These are phyloP conservation scores for Rhodeus uyekii DNA, from an alignment of 2,797 vertebrate species.

Conservation along the genomic window DNA sequence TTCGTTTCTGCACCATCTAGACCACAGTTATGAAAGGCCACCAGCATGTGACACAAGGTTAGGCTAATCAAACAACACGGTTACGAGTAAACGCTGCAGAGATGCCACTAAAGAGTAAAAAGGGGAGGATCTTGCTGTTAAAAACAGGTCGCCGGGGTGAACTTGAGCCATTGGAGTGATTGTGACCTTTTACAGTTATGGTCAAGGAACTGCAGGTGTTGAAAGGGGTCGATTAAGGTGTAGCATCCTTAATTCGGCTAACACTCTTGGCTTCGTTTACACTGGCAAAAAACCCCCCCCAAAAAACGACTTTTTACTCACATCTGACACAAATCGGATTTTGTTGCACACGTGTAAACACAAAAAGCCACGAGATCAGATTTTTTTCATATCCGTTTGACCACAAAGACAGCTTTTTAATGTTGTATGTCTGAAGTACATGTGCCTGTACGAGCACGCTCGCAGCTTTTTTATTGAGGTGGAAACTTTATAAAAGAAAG, in stretches of 20 bases:
- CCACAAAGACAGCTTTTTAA: too few species aligned
- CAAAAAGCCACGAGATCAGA: too few species aligned
- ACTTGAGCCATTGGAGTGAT: constrained; percentile 64
- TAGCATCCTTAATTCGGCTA: constrained; percentile 67
- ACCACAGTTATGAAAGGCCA: constrained; percentile 1
- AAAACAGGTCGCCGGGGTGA: neutral
- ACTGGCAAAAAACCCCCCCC: too few species aligned
- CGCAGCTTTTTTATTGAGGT: too few species aligned
- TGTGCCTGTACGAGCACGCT: too few species aligned
- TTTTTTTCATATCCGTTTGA: too few species aligned
- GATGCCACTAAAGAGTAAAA: constrained; percentile 12
- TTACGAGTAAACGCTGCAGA: neutral
- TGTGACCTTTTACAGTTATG: constrained; percentile 63
- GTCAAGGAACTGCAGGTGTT: constrained; percentile 31
- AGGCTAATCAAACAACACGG: neutral
- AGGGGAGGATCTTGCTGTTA: constrained; percentile 13
- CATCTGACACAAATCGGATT: too few species aligned
- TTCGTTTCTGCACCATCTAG: constrained; percentile 26
- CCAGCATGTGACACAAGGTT: neutral
- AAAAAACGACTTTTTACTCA: too few species aligned
- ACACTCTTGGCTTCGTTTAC: too few species aligned
- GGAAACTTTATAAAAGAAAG: too few species aligned
- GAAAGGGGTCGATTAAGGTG: constrained; percentile 56
- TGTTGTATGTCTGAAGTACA: too few species aligned
- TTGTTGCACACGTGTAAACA: too few species aligned